A percentile compares a stretch with the other conserved stretches of the same genome.
These are phyloP conservation scores for Thymelicus acteon DNA, from an alignment of 2,888 invertebrate genomes.

Conservation along the genomic window DNA sequence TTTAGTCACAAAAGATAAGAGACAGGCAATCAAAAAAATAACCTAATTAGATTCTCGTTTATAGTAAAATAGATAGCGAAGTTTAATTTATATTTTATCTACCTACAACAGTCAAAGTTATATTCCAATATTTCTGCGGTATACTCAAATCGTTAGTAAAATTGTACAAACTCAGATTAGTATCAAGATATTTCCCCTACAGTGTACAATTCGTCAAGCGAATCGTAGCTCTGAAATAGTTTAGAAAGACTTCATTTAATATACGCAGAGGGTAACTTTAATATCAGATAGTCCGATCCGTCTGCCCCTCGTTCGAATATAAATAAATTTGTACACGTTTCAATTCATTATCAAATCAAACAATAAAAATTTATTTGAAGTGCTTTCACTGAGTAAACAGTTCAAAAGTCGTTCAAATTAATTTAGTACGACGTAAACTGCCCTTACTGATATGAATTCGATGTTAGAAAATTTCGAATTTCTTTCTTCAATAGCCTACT, in stretches of 20 bases:
- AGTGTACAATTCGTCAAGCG: slow-evolving; percentile 66
- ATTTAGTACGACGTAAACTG: not conserved
- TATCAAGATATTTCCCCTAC: slow-evolving; percentile 46
- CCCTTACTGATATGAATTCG: not conserved
- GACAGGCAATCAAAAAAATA: too few species aligned
- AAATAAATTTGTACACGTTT: slow-evolving; percentile 64
- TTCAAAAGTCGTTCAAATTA: slow-evolving; percentile 5
- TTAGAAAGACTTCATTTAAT: slow-evolving; percentile 81
- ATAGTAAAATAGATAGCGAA: too few species aligned
- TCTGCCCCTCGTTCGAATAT: slow-evolving; percentile 55
- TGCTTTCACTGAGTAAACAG: slow-evolving; percentile 20
- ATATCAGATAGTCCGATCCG: slow-evolving; percentile 60
- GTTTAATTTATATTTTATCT: too few species aligned
- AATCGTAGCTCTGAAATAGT: slow-evolving; percentile 76
- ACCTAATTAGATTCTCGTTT: too few species aligned
- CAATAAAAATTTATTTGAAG: slow-evolving; percentile 50
- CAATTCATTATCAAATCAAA: slow-evolving; percentile 62
- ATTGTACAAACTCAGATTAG: slow-evolving; percentile 5
- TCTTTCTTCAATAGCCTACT: too few species aligned
- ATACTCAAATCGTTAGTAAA: not conserved
- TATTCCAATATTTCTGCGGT: too few species aligned
- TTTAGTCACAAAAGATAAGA: too few species aligned
- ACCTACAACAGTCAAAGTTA: too few species aligned
- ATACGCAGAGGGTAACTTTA: slow-evolving; percentile 71
- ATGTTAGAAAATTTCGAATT: not conserved